Evolutionary conservation across 2,113 vertebrate genomes (phyloP).

Genomic region (Eclectus roratus): DNA sequence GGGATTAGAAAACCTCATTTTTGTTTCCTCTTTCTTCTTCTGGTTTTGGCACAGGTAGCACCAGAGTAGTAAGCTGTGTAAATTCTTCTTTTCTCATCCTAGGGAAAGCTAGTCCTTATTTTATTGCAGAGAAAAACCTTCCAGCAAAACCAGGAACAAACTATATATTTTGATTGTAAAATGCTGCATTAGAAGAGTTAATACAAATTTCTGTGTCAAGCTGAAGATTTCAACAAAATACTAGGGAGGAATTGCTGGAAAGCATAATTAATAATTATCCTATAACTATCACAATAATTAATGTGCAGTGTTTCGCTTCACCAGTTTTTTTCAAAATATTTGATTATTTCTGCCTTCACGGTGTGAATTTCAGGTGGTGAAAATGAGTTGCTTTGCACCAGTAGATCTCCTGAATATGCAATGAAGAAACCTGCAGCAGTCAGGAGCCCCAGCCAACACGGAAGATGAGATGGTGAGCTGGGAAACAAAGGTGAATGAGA

Average conservation of each 20-base stretch:
- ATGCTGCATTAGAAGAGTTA: constrained; percentile 19
- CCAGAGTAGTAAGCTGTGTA: neutral
- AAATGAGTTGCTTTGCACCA: constrained; percentile 60
- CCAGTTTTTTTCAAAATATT: constrained; percentile 55
- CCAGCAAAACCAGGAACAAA: neutral
- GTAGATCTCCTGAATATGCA: constrained; percentile 65
- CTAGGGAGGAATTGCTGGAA: constrained; percentile 11
- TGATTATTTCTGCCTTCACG: constrained; percentile 56
- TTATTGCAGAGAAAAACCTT: neutral
- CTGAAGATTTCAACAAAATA: constrained; percentile 17
- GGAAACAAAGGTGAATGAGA: constrained; percentile 60
- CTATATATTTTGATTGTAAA: constrained; percentile 17
- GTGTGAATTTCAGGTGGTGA: constrained; percentile 48
- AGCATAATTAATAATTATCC: constrained; percentile 63
- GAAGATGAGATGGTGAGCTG: constrained; percentile 22
- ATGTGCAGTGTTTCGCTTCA: constrained; percentile 49
- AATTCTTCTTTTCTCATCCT: neutral
- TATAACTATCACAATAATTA: constrained; percentile 55
- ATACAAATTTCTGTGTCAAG: neutral
- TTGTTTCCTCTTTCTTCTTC: neutral
- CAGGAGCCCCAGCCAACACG: constrained; percentile 42
- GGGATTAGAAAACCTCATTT: neutral
- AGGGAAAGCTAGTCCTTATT: neutral
- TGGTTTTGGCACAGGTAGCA: neutral
- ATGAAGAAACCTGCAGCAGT: constrained; percentile 47